A percentile compares a stretch with the other conserved stretches of the same genome.
phyloP scores from a whole-genome alignment of 2,888 invertebrate species.

The Chloromyia formosa region DNA sequence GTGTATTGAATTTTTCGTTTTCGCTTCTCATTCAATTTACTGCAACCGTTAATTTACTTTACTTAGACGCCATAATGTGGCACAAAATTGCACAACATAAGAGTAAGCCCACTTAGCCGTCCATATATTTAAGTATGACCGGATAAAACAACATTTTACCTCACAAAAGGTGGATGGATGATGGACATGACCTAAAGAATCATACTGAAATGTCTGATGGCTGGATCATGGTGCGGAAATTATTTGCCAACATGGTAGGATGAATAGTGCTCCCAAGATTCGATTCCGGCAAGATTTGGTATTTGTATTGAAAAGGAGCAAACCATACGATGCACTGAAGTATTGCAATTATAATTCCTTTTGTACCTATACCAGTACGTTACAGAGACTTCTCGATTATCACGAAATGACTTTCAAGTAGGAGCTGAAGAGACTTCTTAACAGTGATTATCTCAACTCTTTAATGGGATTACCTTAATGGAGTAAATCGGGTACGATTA shows the following conservation, averaged over 20 bases:
- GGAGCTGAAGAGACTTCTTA: too few relatives aligned
- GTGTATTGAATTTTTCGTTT: slow-evolving; percentile 46
- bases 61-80: slow-evolving; percentile 18
- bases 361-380: too few relatives aligned
- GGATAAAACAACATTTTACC: slow-evolving; percentile 14
- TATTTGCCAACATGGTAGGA: slow-evolving; percentile 47
- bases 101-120: not conserved
- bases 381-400: too few relatives aligned
- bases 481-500: too few relatives aligned
- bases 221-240: slow-evolving; percentile 50
- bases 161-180: slow-evolving; percentile 33
- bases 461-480: too few relatives aligned
- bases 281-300: too few relatives aligned
- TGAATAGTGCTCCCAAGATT: too few relatives aligned
- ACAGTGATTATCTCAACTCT: too few relatives aligned
- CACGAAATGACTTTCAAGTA: too few relatives aligned
- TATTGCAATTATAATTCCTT: too few relatives aligned
- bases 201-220: slow-evolving; percentile 29
- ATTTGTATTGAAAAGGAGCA: too few relatives aligned
- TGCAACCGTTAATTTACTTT: slow-evolving; percentile 30
- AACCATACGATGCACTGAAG: too few relatives aligned
- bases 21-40: slow-evolving; percentile 47
- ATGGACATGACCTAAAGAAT: slow-evolving; percentile 45
- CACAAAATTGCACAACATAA: not conserved
- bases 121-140: not conserved